Evolutionary conservation across 2,113 vertebrate species (phyloP).

Genomic region (Nipponia nippon): DNA sequence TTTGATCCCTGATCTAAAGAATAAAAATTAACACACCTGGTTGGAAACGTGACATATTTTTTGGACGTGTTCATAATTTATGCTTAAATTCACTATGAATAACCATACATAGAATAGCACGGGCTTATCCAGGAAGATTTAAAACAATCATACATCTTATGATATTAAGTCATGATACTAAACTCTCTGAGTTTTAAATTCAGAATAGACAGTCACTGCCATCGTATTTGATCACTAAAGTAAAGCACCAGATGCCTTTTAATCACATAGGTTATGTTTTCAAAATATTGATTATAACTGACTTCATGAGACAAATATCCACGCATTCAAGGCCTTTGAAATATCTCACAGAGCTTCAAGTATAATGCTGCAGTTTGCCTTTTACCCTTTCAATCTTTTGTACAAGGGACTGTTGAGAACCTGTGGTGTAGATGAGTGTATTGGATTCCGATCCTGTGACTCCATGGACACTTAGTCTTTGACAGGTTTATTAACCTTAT

Average conservation of each 20-base stretch:
- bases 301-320: background rate
- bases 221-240: background rate
- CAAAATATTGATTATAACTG: background rate
- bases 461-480: background rate
- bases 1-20: background rate
- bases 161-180: background rate
- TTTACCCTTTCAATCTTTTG: background rate
- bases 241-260: background rate
- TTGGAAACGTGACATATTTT: background rate
- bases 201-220: background rate
- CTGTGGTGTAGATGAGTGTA: background rate
- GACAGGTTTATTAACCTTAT: slow-evolving; percentile 17
- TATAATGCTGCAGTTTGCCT: background rate
- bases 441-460: background rate
- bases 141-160: background rate
- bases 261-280: background rate
- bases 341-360: background rate
- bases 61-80: background rate
- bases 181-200: background rate
- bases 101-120: background rate
- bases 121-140: background rate
- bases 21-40: background rate
- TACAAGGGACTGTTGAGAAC: background rate
- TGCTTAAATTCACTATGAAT: background rate
- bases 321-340: background rate